A percentile compares a stretch with the other conserved stretches of the same genome.
These are phyloP conservation scores for Podarcis raffonei DNA, from an alignment of 2,113 vertebrate genomes.

Conservation along the genomic window DNA sequence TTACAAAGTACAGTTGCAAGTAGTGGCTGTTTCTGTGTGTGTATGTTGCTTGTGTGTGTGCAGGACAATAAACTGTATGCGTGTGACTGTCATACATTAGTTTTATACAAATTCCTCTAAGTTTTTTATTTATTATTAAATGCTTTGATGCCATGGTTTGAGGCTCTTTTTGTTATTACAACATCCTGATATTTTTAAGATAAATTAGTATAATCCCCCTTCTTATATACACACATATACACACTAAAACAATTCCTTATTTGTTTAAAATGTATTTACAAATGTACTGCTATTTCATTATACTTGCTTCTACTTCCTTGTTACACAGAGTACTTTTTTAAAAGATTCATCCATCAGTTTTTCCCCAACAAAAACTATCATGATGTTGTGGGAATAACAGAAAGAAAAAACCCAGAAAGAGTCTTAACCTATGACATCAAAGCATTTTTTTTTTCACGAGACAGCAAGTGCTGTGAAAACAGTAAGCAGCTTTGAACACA, in stretches of 20 bases:
- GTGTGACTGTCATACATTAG: too few relatives aligned
- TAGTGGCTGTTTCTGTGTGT: too few relatives aligned
- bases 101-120: too few relatives aligned
- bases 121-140: too few relatives aligned
- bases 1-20: background rate
- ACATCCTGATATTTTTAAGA: too few relatives aligned
- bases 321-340: background rate
- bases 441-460: background rate
- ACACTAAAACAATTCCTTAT: background rate
- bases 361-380: background rate
- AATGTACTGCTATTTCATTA: background rate
- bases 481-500: background rate
- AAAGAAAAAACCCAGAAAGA: background rate
- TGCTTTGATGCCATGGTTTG: too few relatives aligned
- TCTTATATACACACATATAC: background rate
- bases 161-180: too few relatives aligned
- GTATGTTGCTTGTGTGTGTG: too few relatives aligned
- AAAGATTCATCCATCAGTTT: accelerated
- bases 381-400: background rate
- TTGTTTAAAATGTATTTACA: background rate
- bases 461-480: background rate
- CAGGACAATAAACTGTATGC: too few relatives aligned
- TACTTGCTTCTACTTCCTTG: background rate
- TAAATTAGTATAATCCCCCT: too few relatives aligned
- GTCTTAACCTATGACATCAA: background rate